Evolutionary conservation across 2,113 vertebrate genomes (phyloP).

Genomic region (Benitochromis conjunctus): DNA sequence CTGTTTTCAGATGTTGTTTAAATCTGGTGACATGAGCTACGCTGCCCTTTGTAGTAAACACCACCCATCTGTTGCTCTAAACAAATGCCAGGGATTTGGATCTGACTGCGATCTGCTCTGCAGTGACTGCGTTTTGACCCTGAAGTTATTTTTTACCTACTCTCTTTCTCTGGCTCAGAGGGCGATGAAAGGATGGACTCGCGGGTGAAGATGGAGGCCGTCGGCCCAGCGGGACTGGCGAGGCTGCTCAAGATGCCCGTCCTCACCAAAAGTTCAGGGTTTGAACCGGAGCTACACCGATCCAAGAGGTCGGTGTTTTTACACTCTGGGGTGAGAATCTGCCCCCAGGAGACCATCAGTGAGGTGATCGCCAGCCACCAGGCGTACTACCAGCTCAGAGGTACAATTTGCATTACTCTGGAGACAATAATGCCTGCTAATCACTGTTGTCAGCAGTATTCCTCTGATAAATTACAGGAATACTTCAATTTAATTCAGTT

Average conservation of each 20-base stretch:
- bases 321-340: conserved; percentile 82
- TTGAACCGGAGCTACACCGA: conserved; percentile 68
- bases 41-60: background rate
- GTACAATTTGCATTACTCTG: conserved; percentile 55
- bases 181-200: conserved; percentile 47
- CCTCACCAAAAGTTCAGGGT: background rate
- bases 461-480: background rate
- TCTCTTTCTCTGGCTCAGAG: conserved; percentile 44
- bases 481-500: background rate
- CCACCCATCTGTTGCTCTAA: background rate
- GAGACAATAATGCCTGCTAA: background rate
- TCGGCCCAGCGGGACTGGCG: conserved; percentile 55
- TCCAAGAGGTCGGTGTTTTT: conserved; percentile 81
- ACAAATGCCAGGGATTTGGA: background rate
- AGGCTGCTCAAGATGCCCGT: conserved; percentile 62
- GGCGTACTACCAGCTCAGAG: conserved; percentile 87
- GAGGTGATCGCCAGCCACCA: conserved; percentile 85
- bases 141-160: background rate
- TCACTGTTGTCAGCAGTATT: background rate
- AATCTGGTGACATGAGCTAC: background rate
- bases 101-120: background rate
- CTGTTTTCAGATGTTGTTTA: background rate
- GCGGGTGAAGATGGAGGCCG: conserved; percentile 54
- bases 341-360: conserved; percentile 83
- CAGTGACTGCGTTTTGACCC: background rate